These are phyloP conservation scores for Falco punctatus DNA, from an alignment of 2,113 vertebrate species.

Conservation along the genomic window DNA sequence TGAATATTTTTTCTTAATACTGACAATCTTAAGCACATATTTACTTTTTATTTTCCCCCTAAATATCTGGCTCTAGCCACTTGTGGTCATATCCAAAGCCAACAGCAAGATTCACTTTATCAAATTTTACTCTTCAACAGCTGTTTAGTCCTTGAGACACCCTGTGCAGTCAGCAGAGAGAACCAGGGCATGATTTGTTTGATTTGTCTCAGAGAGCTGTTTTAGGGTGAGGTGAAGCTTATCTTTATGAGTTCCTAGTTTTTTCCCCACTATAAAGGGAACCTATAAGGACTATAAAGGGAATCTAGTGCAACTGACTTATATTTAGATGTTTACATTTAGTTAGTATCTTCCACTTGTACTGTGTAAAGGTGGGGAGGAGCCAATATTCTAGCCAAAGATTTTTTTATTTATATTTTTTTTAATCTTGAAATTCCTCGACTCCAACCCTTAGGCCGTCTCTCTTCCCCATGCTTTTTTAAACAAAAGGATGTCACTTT, in stretches of 20 bases:
- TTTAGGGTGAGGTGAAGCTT: neutral
- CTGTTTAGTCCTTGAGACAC: neutral
- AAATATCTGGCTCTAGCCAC: neutral
- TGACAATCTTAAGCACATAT: neutral
- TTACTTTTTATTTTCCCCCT: neutral
- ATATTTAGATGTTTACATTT: neutral
- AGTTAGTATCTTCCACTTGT: neutral
- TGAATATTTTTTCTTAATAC: neutral
- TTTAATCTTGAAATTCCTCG: neutral
- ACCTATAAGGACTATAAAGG: neutral
- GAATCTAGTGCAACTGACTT: neutral
- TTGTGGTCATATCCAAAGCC: neutral
- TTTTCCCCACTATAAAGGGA: neutral
- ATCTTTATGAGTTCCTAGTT: neutral
- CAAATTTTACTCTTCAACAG: neutral
- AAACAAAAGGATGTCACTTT: conserved; percentile 29
- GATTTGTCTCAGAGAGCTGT: neutral
- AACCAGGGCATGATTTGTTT: neutral
- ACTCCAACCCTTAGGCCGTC: neutral
- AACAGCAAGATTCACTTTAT: neutral
- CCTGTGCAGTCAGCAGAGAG: neutral
- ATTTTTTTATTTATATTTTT: neutral
- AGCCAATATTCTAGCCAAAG: neutral
- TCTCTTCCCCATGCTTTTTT: neutral
- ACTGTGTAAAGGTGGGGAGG: neutral